Conservation (phyloP, 2,113 vertebrate species). For the Chloroceryle aenea region DNA sequence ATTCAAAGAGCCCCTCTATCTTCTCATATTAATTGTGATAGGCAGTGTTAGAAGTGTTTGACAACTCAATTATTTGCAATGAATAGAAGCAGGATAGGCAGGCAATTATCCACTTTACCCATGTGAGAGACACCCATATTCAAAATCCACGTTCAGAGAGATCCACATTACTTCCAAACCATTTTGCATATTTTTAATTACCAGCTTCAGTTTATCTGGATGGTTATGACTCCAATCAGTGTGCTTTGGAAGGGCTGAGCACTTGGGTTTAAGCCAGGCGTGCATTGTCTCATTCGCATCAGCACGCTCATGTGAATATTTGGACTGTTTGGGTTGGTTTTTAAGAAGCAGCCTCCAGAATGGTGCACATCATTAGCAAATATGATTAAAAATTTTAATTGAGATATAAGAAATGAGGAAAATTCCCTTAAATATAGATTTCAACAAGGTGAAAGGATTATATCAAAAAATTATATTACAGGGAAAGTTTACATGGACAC, state of each 20-base stretch:
- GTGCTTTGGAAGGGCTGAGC: constrained; percentile 52
- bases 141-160: constrained; percentile 49
- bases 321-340: not conserved
- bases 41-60: constrained; percentile 63
- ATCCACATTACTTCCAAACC: constrained; percentile 45
- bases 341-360: not conserved
- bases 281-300: constrained; percentile 6
- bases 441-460: not conserved
- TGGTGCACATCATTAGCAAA: not conserved
- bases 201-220: constrained; percentile 38
- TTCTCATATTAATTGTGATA: constrained; percentile 62
- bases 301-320: not conserved
- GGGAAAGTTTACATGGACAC: not conserved
- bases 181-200: constrained; percentile 73
- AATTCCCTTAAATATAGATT: not conserved
- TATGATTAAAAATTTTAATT: not conserved
- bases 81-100: constrained; percentile 61
- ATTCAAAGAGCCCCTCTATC: constrained; percentile 42
- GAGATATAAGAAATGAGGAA: not conserved
- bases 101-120: constrained; percentile 70
- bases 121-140: constrained; percentile 58
- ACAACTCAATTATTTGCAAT: constrained; percentile 64
- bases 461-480: fast-evolving
- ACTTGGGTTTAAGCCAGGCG: constrained; percentile 20
- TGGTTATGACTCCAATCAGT: constrained; percentile 64